Evolutionary conservation across 2,888 invertebrate species (phyloP).

Genomic region (Drosophila hawaiiensis): DNA sequence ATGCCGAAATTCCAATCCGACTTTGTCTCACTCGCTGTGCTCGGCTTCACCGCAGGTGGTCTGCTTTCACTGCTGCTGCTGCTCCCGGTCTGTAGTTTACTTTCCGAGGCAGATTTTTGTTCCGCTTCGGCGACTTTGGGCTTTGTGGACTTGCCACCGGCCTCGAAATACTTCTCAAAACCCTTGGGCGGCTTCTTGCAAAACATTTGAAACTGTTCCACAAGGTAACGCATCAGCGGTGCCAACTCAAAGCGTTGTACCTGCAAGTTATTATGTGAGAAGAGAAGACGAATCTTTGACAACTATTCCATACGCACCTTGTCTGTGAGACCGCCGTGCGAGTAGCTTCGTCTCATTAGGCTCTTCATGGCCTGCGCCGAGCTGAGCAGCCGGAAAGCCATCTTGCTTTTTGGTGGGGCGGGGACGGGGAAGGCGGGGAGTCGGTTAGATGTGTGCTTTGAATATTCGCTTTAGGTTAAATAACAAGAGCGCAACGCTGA

Average conservation of each 20-base stretch:
- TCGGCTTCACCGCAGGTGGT: conserved; percentile 82
- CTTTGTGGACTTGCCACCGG: conserved; percentile 84
- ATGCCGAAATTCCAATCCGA: conserved; percentile 88
- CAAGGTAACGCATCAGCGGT: conserved; percentile 74
- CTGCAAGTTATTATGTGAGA: conserved; percentile 24
- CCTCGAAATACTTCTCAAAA: conserved; percentile 96
- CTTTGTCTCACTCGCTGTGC: conserved; percentile 63
- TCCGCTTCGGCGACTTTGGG: conserved; percentile 27
- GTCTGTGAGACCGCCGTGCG: conserved; percentile 80
- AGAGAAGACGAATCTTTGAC: background rate
- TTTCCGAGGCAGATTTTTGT: conserved; percentile 37
- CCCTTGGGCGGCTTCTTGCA: conserved; percentile 95
- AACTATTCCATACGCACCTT: conserved; percentile 35
- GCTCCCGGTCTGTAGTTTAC: conserved; percentile 50
- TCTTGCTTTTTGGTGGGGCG: conserved; percentile 69
- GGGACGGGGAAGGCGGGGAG: conserved; percentile 19
- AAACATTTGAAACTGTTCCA: conserved; percentile 85
- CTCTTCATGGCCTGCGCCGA: conserved; percentile 87
- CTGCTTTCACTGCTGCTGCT: conserved; percentile 60
- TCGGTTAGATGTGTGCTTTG: conserved; percentile 1
- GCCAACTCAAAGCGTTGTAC: conserved; percentile 65
- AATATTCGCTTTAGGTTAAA: conserved; percentile 66
- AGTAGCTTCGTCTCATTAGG: conserved; percentile 81
- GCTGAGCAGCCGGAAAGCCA: conserved; percentile 88
- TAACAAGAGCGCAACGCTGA: conserved; percentile 54